Evolutionary conservation across 2,797 vertebrate genomes (phyloP), one percentile per base, ranked within the genome.

Genomic region (Lepus townsendii): DNA sequence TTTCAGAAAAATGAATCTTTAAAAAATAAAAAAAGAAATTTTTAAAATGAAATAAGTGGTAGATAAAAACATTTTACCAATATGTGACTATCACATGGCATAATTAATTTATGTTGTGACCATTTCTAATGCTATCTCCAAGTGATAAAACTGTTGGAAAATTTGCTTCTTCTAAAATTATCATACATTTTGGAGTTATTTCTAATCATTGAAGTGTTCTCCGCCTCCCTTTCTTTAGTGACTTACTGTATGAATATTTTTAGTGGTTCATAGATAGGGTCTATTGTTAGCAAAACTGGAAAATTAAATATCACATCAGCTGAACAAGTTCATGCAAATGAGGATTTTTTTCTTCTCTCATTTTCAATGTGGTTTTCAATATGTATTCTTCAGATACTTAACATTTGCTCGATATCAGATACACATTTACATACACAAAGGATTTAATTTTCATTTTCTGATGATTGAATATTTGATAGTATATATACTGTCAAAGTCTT

Each of bases 391-490:
- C 30, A 47, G 38, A 19, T 87, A 63, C 8, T 78, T 94, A 32
- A 62, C 32, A 68, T 60, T 14, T 90, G 50, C 68, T 73, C 7
- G 87, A 84, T 95, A 82, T 42, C 76, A 4, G 77, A 62, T 35
- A 69, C 24, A 69, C 92, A 60, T 52, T 94, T 79, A 88, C 1
- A 24, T 66, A 62, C 7, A 17, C 27, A 78, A 88, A 87, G 30
- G 71, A 50, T 38, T 73, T 68, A 63, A 52, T 93, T 88, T 96
- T 96, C 14, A 57, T 88, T 78, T 83, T 88, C 16, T 94, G 10
- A 47, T 90, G 35, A 65, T 32, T 92, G n/a, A 78, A 35, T 8
- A 75, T 20, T 52, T 76, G 63, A 47, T 69, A 79, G 8, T 32
- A 42, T 38, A 52, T 22, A 12, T 63, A n/a, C 50, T 91, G 87